Conservation (phyloP, 2,888 invertebrate genomes). For the Amphimallon solstitiale region DNA sequence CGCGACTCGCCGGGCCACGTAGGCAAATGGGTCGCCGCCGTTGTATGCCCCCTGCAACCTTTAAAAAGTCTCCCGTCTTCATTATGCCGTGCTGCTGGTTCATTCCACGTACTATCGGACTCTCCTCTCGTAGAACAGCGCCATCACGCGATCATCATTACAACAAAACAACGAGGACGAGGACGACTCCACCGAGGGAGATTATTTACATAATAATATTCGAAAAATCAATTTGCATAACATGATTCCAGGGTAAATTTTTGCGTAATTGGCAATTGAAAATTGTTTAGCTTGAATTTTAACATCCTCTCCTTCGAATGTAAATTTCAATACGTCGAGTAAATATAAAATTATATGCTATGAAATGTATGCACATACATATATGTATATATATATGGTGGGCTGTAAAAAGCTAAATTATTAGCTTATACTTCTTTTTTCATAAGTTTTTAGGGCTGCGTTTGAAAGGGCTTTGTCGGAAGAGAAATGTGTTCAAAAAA, state of each 20-base stretch:
- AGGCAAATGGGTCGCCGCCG: not conserved
- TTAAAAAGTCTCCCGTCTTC: conserved; percentile 2
- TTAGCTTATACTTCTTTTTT: too few relatives aligned
- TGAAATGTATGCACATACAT: too few relatives aligned
- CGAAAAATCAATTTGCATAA: conserved; percentile 33
- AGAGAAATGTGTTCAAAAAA: too few relatives aligned
- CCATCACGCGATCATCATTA: conserved; percentile 14
- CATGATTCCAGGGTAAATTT: conserved; percentile 22
- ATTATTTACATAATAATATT: conserved; percentile 32
- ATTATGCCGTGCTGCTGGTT: conserved; percentile 15
- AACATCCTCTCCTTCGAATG: not conserved
- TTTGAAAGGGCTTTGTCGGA: too few relatives aligned
- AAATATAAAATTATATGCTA: too few relatives aligned
- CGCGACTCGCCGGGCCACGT: not conserved
- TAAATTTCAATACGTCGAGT: not conserved
- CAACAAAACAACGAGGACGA: conserved; percentile 4
- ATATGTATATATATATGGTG: too few relatives aligned
- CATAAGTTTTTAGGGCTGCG: too few relatives aligned
- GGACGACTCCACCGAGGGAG: conserved; percentile 3
- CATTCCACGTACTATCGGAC: not conserved
- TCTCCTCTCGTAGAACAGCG: conserved; percentile 10
- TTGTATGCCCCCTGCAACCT: not conserved
- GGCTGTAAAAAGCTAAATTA: too few relatives aligned
- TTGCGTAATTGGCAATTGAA: conserved; percentile 30
- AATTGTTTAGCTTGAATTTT: not conserved